These are phyloP conservation scores for Corella eumyota DNA, from an alignment of 23 tunicate genomes.

Conservation along the genomic window DNA sequence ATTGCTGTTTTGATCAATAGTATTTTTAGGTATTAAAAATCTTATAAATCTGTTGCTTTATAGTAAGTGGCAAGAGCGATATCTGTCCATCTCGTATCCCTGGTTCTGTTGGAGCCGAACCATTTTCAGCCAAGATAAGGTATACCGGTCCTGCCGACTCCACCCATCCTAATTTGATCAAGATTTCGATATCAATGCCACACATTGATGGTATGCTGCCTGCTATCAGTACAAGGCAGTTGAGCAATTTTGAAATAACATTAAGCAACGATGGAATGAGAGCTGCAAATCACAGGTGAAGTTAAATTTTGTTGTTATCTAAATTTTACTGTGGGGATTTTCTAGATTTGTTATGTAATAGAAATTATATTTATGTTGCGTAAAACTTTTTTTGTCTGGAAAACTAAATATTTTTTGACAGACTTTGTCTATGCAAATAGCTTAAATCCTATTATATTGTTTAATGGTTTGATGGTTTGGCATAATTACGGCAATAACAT, in stretches of 20 bases:
- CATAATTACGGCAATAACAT: too few species aligned
- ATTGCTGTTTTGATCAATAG: background rate
- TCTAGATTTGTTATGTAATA: background rate
- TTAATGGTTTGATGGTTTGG: too few species aligned
- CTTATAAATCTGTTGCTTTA: too few species aligned
- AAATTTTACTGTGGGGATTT: background rate
- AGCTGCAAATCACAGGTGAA: conserved; percentile 90
- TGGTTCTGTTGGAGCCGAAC: conserved; percentile 95
- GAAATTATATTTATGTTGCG: too few species aligned
- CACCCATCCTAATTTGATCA: conserved; percentile 73
- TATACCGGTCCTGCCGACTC: conserved; percentile 74
- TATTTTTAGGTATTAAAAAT: background rate
- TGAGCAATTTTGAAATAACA: conserved; percentile 89
- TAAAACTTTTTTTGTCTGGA: too few species aligned
- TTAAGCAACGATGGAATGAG: conserved; percentile 74
- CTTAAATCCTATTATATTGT: too few species aligned
- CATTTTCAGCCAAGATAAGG: conserved; percentile 87
- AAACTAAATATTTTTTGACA: too few species aligned
- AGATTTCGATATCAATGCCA: conserved; percentile 77
- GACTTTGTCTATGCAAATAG: too few species aligned
- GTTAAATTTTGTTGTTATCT: background rate
- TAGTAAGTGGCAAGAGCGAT: conserved; percentile 49
- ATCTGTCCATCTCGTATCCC: conserved; percentile 75
- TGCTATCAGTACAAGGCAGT: conserved; percentile 78
- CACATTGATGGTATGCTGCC: conserved; percentile 97